Base-by-base conservation (phyloP, 2,797 vertebrate genomes). In the Poecilia velifera region DNA sequence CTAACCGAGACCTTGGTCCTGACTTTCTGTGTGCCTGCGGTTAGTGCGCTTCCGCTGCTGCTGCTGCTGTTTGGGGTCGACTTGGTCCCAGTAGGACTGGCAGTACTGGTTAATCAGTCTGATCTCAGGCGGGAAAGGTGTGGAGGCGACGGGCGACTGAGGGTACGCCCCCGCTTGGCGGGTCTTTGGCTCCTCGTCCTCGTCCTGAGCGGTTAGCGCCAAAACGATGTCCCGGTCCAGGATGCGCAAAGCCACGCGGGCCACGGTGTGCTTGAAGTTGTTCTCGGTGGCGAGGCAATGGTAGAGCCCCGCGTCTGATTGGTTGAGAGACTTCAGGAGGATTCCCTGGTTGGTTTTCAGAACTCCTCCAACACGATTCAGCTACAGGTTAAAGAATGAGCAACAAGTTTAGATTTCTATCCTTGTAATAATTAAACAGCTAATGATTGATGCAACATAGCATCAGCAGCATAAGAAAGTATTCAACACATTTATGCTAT, bases 221-320 rank as follows among this genome's bases (percentile, higher is more conserved):
- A 96, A 84, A 22, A 96, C 95, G 1, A 96, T 96, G 91, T 96
- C 95, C 16, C 96, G 93, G 34, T 96, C 95, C 39, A 96, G 94
- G 89, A 96, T 94, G 66, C 94, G 95, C 77, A 96, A 88, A 0
- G 94, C 93, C 70, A 96, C 93, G 0, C 96, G 96, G 3, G 94
- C 94, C 85, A 96, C 83, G 0, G 96, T 96, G 95, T 96, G 96
- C 43, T 96, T 96, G 59, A 96, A 96, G 92, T 96, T 96, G 92
- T 96, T 96, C 89, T 96, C 96, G 0, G 96, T 96, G 89, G 95
- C 96, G 43, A 96, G 91, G 89, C 96, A 96, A 91, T 96, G 96
- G 93, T 96, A 96, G 13, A 95, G 89, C 1, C 96, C 96, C 0
- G 93, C 93, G 2, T 96, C 96, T 10, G 94, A 93, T 72, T 95